These are phyloP conservation scores for Stratiolaelaps scimitus DNA, from an alignment of 1,140 invertebrate species.

Conservation along the genomic window DNA sequence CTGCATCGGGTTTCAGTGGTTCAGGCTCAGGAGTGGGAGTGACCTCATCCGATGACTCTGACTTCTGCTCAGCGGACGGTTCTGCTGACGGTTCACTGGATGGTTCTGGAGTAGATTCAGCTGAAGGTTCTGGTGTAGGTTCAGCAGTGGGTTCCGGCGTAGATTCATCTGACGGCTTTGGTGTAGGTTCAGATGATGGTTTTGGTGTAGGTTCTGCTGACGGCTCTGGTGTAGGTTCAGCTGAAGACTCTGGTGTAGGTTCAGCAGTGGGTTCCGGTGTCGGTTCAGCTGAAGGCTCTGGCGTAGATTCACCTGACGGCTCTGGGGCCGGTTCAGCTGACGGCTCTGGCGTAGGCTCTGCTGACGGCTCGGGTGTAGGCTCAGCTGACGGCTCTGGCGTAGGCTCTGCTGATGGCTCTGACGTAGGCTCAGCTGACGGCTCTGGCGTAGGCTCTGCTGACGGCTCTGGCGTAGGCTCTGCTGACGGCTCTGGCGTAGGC, in stretches of 20 bases:
- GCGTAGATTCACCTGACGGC: background rate
- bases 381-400: background rate
- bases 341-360: background rate
- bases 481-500: slow-evolving; percentile 7
- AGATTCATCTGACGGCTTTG: background rate
- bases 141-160: background rate
- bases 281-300: background rate
- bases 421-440: background rate
- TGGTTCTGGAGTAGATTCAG: background rate
- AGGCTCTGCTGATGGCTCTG: background rate
- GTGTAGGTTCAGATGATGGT: background rate
- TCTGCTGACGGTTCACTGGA: background rate
- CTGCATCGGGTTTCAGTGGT: no score
- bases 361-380: background rate
- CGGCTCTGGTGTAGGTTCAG: background rate
- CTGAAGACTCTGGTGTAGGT: background rate
- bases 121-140: background rate
- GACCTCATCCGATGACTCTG: no score
- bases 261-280: background rate
- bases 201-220: background rate
- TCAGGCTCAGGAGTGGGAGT: no score
- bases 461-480: slow-evolving; percentile 1
- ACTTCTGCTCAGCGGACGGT: no score
- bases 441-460: background rate
- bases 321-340: background rate